phyloP scores from a whole-genome alignment of 2,888 invertebrate genomes.

The Atherix ibis region DNA sequence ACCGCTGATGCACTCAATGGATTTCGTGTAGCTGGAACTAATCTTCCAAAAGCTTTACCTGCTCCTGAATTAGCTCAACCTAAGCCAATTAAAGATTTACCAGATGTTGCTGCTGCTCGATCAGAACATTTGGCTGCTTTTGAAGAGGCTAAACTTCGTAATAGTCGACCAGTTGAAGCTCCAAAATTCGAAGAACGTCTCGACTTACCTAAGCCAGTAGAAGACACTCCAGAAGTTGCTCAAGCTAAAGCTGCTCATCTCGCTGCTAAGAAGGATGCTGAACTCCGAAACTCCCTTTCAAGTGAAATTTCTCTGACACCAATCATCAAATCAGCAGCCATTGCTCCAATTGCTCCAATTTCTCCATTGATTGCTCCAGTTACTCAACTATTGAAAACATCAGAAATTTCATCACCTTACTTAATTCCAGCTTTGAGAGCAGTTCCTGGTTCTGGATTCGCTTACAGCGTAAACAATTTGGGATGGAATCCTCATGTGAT shows the following conservation, averaged over 20 bases:
- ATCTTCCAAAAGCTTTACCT: constrained; percentile 27
- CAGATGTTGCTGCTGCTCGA: constrained; percentile 21
- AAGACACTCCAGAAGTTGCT: constrained; percentile 20
- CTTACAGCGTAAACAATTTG: too few relatives aligned
- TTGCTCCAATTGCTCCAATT: neutral
- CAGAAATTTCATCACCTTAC: too few relatives aligned
- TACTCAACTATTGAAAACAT: too few relatives aligned
- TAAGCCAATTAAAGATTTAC: constrained; percentile 18
- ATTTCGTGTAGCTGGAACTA: constrained; percentile 39
- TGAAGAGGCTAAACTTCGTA: constrained; percentile 19
- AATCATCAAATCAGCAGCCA: constrained; percentile 2
- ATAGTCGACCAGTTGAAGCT: too few relatives aligned
- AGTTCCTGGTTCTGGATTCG: too few relatives aligned
- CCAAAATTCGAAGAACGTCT: neutral
- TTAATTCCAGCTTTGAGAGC: too few relatives aligned
- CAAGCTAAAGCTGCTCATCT: constrained; percentile 8
- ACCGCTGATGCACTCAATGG: constrained; percentile 35
- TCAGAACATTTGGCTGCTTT: constrained; percentile 20
- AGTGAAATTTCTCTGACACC: constrained; percentile 8
- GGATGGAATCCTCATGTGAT: too few relatives aligned
- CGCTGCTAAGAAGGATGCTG: constrained; percentile 7
- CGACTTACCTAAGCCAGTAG: constrained; percentile 19
- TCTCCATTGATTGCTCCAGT: neutral
- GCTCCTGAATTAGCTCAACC: constrained; percentile 11
- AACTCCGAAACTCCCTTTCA: constrained; percentile 7